Evolutionary conservation across 2,113 vertebrate species (phyloP), one percentile per base, ranked within the genome.

Genomic region (Smithornis capensis): DNA sequence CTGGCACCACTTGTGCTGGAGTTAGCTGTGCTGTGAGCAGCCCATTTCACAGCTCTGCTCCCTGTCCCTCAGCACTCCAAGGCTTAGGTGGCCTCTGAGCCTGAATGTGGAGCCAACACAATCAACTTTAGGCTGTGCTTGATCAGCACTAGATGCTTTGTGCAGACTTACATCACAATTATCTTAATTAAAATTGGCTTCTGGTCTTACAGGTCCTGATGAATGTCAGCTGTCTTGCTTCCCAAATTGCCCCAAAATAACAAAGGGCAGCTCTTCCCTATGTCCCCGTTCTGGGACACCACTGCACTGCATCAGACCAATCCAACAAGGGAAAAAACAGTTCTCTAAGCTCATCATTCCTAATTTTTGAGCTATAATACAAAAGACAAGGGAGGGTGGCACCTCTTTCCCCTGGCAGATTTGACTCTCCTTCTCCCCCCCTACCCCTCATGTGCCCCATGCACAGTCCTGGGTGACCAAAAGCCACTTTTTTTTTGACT

Each of bases 41-140:
- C 28, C 60, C 17, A 0, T 2, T 1, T 21, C 6, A 24, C 10
- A 12, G 7, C 45, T 78, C 79, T 55, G 33, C 69, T 35, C 68
- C 16, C 14, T 0, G 0, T 50, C 33, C 52, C 35, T 19, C 42
- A 37, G n/a, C 11, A 5, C 19, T 50, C 52, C 60, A 59, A 53
- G 31, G 17, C 29, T 65, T 33, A 21, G 9, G 24, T 19, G 31
- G 28, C 47, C 56, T 79, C 35, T 23, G 9, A 33, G 62, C 42
- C 22, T n/a, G 4, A 57, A 15, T 2, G 16, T 12, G n/a, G 56
- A n/a, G 23, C 45, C 47, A 79, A 90, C 9, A 50, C 2, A 1
- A 25, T 1, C 0, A 2, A 57, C 23, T 55, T 71, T 52, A 65
- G 55, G 49, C 37, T 86, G 45, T 0, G 6, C 28, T 57, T 13